Base-by-base conservation (phyloP, 2,797 vertebrate genomes). In the Crocidura indochinensis region DNA sequence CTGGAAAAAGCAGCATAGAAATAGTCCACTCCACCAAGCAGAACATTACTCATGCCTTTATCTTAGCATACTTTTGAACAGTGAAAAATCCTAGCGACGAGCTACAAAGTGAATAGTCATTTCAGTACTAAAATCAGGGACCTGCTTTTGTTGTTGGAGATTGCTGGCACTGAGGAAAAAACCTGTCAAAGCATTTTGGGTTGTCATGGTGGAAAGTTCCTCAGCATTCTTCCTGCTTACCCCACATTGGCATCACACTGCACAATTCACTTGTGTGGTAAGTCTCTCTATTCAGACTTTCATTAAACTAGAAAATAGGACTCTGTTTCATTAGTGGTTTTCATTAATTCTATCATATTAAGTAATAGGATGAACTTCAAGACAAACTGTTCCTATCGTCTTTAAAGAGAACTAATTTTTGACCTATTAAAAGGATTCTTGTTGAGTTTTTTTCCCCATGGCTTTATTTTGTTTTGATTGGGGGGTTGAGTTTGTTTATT, bases 41-140 rank as follows among this genome's bases (percentile, higher is more conserved):
- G 46, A 10, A 91, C 24, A 20, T 56, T 62, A 69, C 31, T 84
- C 86, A 84, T 75, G 56, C 12, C 77, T 91, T 80, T 79, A 92
- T 56, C 62, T 80, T 90, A 65, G n/a, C 46, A 31, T 62, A 67
- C 17, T 77, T 24, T 2, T 47, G n/a, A 91, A 88, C 71, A 92
- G 77, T 72, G 15, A 83, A 44, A 94, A 93, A 46, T 76, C 62
- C 22, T 71, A 87, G n/a, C 67, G 51, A 75, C 84, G 78, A 75
- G 31, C 17, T 75, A n/a, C 20, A 76, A 53, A 91, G 79, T 15
- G 10, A 84, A 88, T 17, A 87, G 15, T 49, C 47, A 64, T 29
- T 73, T 87, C 73, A 56, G 44, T 31, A 29, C 68, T 31, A 9
- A 84, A 44, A 51, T 27, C 22, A 72, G 47, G 68, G 56, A 53